Base-by-base conservation (phyloP, 2,113 vertebrate species). In the Nettapus auritus region DNA sequence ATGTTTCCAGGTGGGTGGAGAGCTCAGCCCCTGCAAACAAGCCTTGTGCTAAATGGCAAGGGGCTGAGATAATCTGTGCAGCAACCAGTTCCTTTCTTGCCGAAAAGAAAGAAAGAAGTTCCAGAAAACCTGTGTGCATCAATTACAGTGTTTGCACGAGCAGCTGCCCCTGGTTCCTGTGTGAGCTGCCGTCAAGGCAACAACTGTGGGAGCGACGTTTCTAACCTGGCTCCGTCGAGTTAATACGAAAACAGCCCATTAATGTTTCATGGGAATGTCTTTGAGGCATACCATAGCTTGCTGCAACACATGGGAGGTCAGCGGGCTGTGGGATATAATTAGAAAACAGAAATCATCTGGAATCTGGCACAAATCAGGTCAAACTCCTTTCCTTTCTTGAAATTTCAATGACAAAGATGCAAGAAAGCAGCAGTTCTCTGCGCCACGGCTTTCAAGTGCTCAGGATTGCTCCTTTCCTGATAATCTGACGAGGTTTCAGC, bases 41-140 rank as follows among this genome's bases (percentile, higher is more conserved):
- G 20, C 64, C 59, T 5, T 4, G 31, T 19, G 60, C 48, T 29
- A 3, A 23, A 6, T 1, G 29, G 2, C 0, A 0, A 4, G 1
- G 31, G 48, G 63, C 69, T 66, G 23, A n/a, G 29, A 15, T 2
- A 26, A 22, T 6, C 78, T 36, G 31, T 6, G 0, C 62, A 22
- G 74, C 38, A 42, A 8, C 9, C 0, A 0, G 7, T 3, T 44
- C 55, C 26, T 62, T 3, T 0, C 13, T 40, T 29, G 44, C 7
- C 29, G 26, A 20, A 40, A 7, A 40, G 31, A 38, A n/a, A 64
- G 46, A 83, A 83, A 38, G 4, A 50, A 44, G 15, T 50, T 34
- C 25, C 59, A 64, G 63, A 80, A 86, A 28, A 60, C 21, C 50
- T 11, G 6, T 34, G 34, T 69, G 62, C 59, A 26, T 44, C 67